Evolutionary conservation across 30 jellyfish, hydroid and myxozoan species (phyloP).

Genomic region (Phacellophora camtschatica): DNA sequence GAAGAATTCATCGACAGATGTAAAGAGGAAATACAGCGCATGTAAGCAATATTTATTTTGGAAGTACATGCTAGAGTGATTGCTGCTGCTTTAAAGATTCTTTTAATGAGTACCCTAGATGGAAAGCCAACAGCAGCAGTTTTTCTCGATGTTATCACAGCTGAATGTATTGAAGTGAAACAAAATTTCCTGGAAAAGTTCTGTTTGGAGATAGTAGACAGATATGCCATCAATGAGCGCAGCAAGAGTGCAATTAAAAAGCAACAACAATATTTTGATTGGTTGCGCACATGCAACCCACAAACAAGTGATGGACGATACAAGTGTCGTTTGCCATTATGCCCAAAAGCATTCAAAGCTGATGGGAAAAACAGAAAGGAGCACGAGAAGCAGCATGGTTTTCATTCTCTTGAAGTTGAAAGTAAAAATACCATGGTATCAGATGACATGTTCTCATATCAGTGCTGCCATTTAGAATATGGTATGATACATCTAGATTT

Average conservation of each 20-base stretch:
- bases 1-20: slow-evolving; percentile 14
- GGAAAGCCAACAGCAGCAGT: slow-evolving; percentile 2
- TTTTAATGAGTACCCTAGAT: neutral
- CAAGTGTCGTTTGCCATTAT: neutral
- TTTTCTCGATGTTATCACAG: neutral
- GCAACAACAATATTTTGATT: neutral
- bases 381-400: slow-evolving; percentile 21
- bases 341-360: neutral
- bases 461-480: neutral
- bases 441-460: neutral
- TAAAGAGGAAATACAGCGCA: neutral
- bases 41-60: slow-evolving; percentile 16
- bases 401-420: neutral
- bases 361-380: slow-evolving; percentile 9
- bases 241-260: neutral
- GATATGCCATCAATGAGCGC: neutral
- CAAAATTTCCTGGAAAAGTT: neutral
- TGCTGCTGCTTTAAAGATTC: slow-evolving; percentile 16
- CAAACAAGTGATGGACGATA: neutral
- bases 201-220: neutral
- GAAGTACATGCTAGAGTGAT: neutral
- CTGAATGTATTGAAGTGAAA: neutral
- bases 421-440: neutral
- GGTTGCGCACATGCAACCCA: slow-evolving; percentile 23
- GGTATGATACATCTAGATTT: neutral